Evolutionary conservation across 2,888 invertebrate genomes (phyloP), one percentile per base, ranked within the genome.

Genomic region (Ormyrus nitidulus): DNA sequence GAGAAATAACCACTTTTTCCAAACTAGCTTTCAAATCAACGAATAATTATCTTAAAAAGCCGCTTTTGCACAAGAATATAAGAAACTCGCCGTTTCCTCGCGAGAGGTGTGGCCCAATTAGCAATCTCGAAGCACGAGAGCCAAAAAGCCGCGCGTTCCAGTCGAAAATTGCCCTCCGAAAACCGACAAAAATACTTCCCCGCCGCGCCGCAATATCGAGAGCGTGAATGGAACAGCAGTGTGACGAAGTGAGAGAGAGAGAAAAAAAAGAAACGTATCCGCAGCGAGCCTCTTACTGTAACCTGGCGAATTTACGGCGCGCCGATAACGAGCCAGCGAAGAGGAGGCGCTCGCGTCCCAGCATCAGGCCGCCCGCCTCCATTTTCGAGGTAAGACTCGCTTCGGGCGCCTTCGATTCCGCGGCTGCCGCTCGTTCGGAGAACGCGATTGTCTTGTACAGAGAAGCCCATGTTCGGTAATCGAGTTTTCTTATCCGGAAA

Each of bases 251-350:
- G 19, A 86, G 83, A 84, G 76, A 83, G 71, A 66, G 82, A 77
- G 78, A 79, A 79, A 69, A 65, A 66, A 74, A 62, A 5, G 6
- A 75, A 68, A 54, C 71, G 64, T 75, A 53, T 80, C 53, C 81
- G 86, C 87, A 90, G 90, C 87, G 89, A 84, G 89, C 89, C 86
- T 90, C 89, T 87, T 89, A 88, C 88, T 88, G 87, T 89, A 89
- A 88, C 87, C 88, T 90, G 89, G 90, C 89, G 86, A 88, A 88
- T 87, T 86, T 88, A 86, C 89, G 83, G 82, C 87, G 83, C 83
- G 84, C 82, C 84, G 85, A 86, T 86, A 85, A 87, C 75, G 83
- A 85, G 72, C 71, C 80, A 79, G 82, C 80, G 73, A 81, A 76
- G 82, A 79, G 77, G 54, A 82, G 82, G 81, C 82, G 81, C 71